phyloP scores from a whole-genome alignment of 2,113 vertebrate species.

The Engraulis encrasicolus region DNA sequence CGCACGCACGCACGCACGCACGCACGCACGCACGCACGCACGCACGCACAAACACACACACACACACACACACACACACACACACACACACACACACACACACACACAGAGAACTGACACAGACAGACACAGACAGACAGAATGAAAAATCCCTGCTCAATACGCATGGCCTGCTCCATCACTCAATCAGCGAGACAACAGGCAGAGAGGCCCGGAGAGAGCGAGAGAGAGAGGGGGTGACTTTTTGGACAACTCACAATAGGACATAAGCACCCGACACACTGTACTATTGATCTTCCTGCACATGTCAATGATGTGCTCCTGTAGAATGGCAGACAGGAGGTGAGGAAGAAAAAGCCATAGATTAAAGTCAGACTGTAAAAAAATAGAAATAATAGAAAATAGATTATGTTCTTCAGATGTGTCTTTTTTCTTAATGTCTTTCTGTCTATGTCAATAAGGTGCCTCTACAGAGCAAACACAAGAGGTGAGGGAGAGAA shows the following conservation, averaged over 20 bases:
- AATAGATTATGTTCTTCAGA: too few relatives aligned
- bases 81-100: background rate
- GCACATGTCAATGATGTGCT: background rate
- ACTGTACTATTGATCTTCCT: background rate
- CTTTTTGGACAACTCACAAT: conserved; percentile 5
- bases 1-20: background rate
- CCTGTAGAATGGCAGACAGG: background rate
- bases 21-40: background rate
- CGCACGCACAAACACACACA: background rate
- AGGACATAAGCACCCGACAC: background rate
- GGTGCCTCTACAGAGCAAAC: too few relatives aligned
- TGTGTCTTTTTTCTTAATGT: too few relatives aligned
- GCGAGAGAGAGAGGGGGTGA: background rate
- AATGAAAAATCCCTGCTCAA: background rate
- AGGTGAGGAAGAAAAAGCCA: background rate
- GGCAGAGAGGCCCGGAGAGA: background rate
- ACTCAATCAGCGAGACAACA: background rate
- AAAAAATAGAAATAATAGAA: too few relatives aligned
- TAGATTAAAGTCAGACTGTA: too few relatives aligned
- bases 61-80: background rate
- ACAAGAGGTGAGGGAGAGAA: too few relatives aligned
- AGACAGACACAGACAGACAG: conserved; percentile 15
- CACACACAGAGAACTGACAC: background rate
- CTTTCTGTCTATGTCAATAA: too few relatives aligned
- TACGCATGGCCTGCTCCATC: background rate